Conservation (phyloP, 1,140 invertebrate species). For the Eriosoma lanigerum region DNA sequence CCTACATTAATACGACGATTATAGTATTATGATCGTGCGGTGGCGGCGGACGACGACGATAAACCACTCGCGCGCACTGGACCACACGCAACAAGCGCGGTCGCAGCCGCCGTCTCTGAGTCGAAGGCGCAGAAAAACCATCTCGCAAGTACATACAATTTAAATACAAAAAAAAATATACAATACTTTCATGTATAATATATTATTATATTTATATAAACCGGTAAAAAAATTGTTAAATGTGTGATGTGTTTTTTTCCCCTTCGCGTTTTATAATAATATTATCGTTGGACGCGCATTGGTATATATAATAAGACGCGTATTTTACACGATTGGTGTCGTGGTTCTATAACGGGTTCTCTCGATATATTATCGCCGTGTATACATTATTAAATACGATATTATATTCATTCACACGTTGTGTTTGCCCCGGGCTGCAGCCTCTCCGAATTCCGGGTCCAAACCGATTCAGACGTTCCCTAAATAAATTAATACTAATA, state of each 20-base stretch:
- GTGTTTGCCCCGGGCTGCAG: neutral
- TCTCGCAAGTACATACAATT: neutral
- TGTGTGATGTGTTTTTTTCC: neutral
- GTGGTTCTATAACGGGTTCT: constrained; percentile 44
- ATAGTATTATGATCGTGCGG: no score
- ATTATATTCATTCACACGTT: constrained; percentile 10
- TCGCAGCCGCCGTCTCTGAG: no score
- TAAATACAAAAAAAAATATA: neutral
- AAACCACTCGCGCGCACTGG: no score
- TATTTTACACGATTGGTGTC: constrained; percentile 23
- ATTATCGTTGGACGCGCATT: neutral
- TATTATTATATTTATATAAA: neutral
- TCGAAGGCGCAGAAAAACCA: no score
- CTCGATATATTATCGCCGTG: neutral
- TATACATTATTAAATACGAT: neutral
- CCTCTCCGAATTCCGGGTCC: constrained; percentile 17
- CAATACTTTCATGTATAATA: neutral
- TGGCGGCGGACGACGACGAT: no score
- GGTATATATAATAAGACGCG: neutral
- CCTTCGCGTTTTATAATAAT: neutral
- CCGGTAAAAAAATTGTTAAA: neutral
- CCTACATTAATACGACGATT: no score
- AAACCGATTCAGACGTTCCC: constrained; percentile 7
- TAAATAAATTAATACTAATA: neutral
- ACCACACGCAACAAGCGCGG: no score